Base-by-base conservation (phyloP, 2,888 invertebrate genomes). In the Fragum fragum region DNA sequence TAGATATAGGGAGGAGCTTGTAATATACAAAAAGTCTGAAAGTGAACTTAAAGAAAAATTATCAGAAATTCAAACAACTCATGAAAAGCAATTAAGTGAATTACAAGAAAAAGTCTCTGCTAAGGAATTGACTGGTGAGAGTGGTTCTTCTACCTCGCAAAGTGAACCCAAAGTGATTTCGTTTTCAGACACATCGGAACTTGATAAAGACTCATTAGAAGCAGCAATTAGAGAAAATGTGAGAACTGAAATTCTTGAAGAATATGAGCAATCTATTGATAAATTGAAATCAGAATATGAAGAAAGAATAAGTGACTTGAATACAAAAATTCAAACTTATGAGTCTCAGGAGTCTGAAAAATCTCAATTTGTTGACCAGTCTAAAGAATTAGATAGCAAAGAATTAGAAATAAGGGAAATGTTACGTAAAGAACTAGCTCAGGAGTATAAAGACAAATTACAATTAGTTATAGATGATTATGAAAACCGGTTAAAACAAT, bases 231-330 rank as follows among this genome's bases (percentile, higher is more conserved):
- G 85, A 57, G 79, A 83, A 80, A 71, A 83, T 71, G 75, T 83
- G 23, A 76, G 75, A 55, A 73, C 79, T 73, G 79, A 80, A 82
- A 82, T 85, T 55, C 66, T 85, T 11, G 42, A 79, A 61, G 85
- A 85, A 66, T 85, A 85, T 82, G 85, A 85, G 57, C 68, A 85
- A n/a, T 85, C 85, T n/a, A 78, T 89, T 63, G 85, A 85, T 66
- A 79, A 70, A 36, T 61, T 90, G 36, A 84, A 81, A 76, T 68
- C 61, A 52, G 87, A 85, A 53, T 87, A 87, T 79, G 81, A 87
- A 70, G 76, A 76, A 32, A 81, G 74, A 71, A 86, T 86, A 53
- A 76, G 75, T 77, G 79, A 83, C 11, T 57, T 86, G 21, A 83
- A 83, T 55, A 29, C 69, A 3, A 79, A 70, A 74, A 39, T 86